These are phyloP conservation scores for Allacma fusca DNA, from an alignment of 2,888 invertebrate genomes.

Conservation along the genomic window DNA sequence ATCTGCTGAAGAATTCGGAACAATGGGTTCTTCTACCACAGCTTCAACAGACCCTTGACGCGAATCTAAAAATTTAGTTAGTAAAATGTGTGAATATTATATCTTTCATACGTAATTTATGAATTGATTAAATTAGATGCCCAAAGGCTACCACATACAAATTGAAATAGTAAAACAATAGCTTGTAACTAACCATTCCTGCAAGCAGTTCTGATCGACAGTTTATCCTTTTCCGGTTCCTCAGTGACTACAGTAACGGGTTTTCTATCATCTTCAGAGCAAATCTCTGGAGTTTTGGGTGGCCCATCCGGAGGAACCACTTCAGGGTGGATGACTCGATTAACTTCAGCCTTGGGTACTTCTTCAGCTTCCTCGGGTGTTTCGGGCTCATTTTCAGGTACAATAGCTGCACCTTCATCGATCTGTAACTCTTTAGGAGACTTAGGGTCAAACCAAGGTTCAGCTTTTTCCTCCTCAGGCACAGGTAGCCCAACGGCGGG, in stretches of 20 bases:
- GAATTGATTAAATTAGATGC: no score
- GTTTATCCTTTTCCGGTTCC: conserved; percentile 2
- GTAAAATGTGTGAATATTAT: background rate
- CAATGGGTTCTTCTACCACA: conserved; percentile 21
- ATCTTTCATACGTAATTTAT: no score
- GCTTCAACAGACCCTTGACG: conserved; percentile 22
- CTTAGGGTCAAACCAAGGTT: conserved; percentile 46
- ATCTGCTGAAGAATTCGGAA: conserved; percentile 66
- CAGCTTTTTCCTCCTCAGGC: conserved; percentile 22
- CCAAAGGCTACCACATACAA: no score
- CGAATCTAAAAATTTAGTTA: conserved; percentile 20
- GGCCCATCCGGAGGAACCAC: conserved; percentile 72
- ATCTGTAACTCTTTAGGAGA: conserved; percentile 57
- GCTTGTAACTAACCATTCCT: conserved; percentile 18
- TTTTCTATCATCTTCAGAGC: conserved; percentile 3
- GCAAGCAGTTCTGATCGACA: background rate
- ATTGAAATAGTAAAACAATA: no score
- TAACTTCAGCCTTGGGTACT: background rate
- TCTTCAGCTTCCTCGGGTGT: background rate
- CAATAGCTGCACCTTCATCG: conserved; percentile 52
- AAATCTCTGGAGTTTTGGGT: conserved; percentile 48
- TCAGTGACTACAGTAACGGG: background rate
- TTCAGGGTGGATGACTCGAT: background rate
- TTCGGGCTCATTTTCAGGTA: conserved; percentile 21
- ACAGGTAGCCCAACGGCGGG: conserved; percentile 11